phyloP scores from a whole-genome alignment of 2,113 vertebrate species.

The Scortum barcoo region DNA sequence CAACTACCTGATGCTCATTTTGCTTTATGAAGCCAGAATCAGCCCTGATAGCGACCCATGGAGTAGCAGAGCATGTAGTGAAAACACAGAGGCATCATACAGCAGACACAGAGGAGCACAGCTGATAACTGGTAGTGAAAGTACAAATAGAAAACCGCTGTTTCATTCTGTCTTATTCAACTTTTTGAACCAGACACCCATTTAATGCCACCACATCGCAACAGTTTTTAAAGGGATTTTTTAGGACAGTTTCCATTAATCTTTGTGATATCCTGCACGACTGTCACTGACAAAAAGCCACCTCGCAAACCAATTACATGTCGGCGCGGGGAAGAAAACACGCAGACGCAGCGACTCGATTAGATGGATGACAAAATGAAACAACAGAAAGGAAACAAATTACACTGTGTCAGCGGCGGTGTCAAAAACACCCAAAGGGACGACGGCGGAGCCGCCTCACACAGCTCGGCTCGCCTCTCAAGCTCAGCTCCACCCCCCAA shows the following conservation, averaged over 20 bases:
- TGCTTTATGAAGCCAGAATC: not conserved
- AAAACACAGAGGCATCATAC: slow-evolving; percentile 7
- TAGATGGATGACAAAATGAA: slow-evolving; percentile 76
- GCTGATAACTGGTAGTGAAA: slow-evolving; percentile 15
- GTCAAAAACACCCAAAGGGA: slow-evolving; percentile 68
- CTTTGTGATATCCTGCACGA: slow-evolving; percentile 55
- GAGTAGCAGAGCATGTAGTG: not conserved
- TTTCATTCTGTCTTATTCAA: slow-evolving; percentile 44
- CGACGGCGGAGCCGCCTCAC: slow-evolving; percentile 31
- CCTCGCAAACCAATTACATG: slow-evolving; percentile 73
- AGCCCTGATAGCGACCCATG: no score
- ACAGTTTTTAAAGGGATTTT: slow-evolving; percentile 59
- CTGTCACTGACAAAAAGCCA: slow-evolving; percentile 67
- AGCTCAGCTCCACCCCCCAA: slow-evolving; percentile 1
- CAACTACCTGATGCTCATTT: not conserved
- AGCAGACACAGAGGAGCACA: slow-evolving; percentile 18
- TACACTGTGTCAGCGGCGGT: slow-evolving; percentile 59
- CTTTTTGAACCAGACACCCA: slow-evolving; percentile 37
- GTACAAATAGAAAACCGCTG: slow-evolving; percentile 34
- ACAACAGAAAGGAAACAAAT: slow-evolving; percentile 76
- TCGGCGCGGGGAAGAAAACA: slow-evolving; percentile 55
- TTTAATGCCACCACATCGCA: slow-evolving; percentile 47
- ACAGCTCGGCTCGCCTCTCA: slow-evolving; percentile 39
- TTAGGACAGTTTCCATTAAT: slow-evolving; percentile 68
- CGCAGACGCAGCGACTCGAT: slow-evolving; percentile 56